Evolutionary conservation across 2,888 invertebrate genomes (phyloP).

Genomic region (Ormyrus thymus): DNA sequence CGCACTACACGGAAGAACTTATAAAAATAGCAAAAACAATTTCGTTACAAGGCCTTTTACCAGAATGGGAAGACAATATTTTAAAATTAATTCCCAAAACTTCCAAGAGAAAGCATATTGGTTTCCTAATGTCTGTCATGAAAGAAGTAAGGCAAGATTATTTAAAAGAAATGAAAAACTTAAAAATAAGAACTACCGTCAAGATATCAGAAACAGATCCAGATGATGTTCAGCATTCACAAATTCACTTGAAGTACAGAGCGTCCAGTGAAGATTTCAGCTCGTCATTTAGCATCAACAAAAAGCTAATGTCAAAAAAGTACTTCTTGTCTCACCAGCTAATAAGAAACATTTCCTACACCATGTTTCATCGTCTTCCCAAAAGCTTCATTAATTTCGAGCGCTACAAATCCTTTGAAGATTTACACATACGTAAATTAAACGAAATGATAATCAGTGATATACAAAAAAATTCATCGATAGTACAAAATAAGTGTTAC

Average conservation of each 20-base stretch:
- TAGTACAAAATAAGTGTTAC: slow-evolving; percentile 69
- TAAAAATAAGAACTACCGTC: slow-evolving; percentile 54
- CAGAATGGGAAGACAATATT: slow-evolving; percentile 67
- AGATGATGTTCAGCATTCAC: not conserved
- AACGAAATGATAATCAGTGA: slow-evolving; percentile 65
- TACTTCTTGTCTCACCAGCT: slow-evolving; percentile 67
- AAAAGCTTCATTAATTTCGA: slow-evolving; percentile 70
- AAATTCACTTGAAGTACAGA: not conserved
- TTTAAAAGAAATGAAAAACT: slow-evolving; percentile 62
- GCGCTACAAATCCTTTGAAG: slow-evolving; percentile 58
- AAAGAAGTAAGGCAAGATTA: slow-evolving; percentile 65
- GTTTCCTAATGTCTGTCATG: slow-evolving; percentile 61
- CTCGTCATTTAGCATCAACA: slow-evolving; percentile 27
- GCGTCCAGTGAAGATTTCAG: slow-evolving; percentile 14
- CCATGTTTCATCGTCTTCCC: slow-evolving; percentile 72
- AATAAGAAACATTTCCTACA: slow-evolving; percentile 63
- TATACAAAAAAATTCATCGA: slow-evolving; percentile 71
- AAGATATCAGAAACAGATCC: slow-evolving; percentile 17
- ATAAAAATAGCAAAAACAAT: slow-evolving; percentile 49
- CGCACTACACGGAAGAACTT: slow-evolving; percentile 51
- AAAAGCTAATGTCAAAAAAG: slow-evolving; percentile 53
- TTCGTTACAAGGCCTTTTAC: slow-evolving; percentile 58
- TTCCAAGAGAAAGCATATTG: slow-evolving; percentile 59
- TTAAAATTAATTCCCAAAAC: slow-evolving; percentile 61
- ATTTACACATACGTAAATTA: slow-evolving; percentile 64